A percentile compares a stretch with the other conserved stretches of the same genome.
These are phyloP conservation scores for Physocephala rufipes DNA, from an alignment of 2,888 invertebrate species.

Conservation along the genomic window DNA sequence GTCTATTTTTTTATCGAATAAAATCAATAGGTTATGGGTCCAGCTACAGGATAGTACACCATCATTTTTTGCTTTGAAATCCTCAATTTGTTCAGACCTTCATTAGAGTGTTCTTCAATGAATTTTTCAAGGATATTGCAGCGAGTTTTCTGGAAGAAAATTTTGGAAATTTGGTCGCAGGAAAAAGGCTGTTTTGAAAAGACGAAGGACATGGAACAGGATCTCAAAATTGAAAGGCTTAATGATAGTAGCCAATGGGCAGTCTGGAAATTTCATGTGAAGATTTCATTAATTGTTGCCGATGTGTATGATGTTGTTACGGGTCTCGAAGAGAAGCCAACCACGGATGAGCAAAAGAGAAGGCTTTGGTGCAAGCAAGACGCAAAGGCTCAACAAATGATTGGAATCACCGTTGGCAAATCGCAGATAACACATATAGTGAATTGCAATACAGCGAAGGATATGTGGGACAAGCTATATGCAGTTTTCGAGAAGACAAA, in stretches of 20 bases:
- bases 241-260: no score
- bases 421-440: conserved; percentile 4
- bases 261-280: conserved; percentile 34
- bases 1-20: neutral
- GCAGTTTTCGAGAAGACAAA: conserved; percentile 11
- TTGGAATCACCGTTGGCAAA: conserved; percentile 9
- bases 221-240: neutral
- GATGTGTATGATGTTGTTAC: conserved; percentile 7
- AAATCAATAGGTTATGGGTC: conserved; percentile 3
- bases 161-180: neutral
- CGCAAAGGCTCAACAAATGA: conserved; percentile 13
- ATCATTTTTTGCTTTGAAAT: no score
- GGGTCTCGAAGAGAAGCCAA: neutral
- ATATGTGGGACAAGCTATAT: conserved; percentile 10
- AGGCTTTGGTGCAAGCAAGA: conserved; percentile 3
- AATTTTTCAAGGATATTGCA: no score
- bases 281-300: conserved; percentile 1
- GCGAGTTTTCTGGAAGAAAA: neutral
- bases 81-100: neutral
- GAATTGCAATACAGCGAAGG: neutral
- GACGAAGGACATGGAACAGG: neutral
- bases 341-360: neutral
- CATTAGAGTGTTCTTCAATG: neutral
- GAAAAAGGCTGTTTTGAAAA: neutral
- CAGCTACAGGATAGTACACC: neutral